A percentile compares a stretch with the other conserved stretches of the same genome.
Evolutionary conservation across 2,797 vertebrate species (phyloP).

Genomic region (Smutsia gigantea): DNA sequence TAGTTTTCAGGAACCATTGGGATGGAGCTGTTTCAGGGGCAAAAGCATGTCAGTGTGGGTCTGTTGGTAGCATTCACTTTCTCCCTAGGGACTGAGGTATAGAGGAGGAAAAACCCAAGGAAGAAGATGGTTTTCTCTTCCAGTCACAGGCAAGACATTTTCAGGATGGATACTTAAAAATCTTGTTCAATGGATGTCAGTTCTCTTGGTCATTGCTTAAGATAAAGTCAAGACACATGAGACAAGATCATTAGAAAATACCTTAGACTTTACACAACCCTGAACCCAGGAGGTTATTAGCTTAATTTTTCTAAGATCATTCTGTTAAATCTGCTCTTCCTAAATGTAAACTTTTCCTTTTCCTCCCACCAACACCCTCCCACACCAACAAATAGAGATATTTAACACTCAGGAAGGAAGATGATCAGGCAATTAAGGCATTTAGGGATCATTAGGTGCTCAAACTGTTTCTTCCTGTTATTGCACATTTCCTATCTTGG

Average conservation of each 20-base stretch:
- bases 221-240: background rate
- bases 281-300: background rate
- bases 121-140: background rate
- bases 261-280: background rate
- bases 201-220: background rate
- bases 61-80: background rate
- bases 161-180: background rate
- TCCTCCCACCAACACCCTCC: background rate
- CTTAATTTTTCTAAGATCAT: slow-evolving; percentile 6
- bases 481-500: background rate
- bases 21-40: background rate
- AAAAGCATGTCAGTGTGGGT: background rate
- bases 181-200: background rate
- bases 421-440: slow-evolving; percentile 69
- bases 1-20: background rate
- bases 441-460: slow-evolving; percentile 74
- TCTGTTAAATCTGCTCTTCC: slow-evolving; percentile 32
- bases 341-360: slow-evolving; percentile 37
- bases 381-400: slow-evolving; percentile 27
- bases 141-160: background rate
- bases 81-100: background rate
- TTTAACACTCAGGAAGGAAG: slow-evolving; percentile 78
- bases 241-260: background rate
- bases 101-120: background rate
- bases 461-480: slow-evolving; percentile 59